These are phyloP conservation scores for Oreohelix idahoensis DNA, from an alignment of 1,140 invertebrate species.

Conservation along the genomic window DNA sequence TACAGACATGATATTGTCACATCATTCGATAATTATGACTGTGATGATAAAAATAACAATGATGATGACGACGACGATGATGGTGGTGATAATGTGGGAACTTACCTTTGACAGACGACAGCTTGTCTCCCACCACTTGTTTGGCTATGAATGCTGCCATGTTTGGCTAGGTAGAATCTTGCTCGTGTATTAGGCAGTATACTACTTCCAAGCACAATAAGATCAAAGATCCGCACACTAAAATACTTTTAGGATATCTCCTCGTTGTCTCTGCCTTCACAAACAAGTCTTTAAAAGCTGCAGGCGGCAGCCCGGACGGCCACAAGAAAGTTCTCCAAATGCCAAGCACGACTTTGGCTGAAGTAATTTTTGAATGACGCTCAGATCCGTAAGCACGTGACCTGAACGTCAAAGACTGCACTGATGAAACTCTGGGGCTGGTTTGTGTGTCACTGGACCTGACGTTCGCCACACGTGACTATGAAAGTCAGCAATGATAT, in stretches of 20 bases:
- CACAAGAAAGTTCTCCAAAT: background rate
- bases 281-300: too few species aligned
- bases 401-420: background rate
- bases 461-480: background rate
- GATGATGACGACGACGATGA: too few species aligned
- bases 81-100: too few species aligned
- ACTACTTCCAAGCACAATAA: background rate
- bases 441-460: background rate
- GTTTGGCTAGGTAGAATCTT: background rate
- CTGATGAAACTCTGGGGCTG: background rate
- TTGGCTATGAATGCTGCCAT: conserved; percentile 43
- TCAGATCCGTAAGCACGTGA: background rate
- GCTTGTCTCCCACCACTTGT: conserved; percentile 37
- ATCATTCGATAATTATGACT: too few species aligned
- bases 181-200: background rate
- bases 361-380: background rate
- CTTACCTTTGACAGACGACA: conserved; percentile 39
- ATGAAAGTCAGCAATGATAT: background rate
- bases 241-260: background rate
- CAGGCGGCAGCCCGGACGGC: background rate
- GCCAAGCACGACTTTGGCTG: background rate
- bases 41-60: too few species aligned
- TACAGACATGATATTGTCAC: too few species aligned
- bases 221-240: background rate
- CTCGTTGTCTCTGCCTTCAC: background rate